These are phyloP conservation scores for Myiozetetes cayanensis DNA, from an alignment of 2,113 vertebrate species.

Conservation along the genomic window DNA sequence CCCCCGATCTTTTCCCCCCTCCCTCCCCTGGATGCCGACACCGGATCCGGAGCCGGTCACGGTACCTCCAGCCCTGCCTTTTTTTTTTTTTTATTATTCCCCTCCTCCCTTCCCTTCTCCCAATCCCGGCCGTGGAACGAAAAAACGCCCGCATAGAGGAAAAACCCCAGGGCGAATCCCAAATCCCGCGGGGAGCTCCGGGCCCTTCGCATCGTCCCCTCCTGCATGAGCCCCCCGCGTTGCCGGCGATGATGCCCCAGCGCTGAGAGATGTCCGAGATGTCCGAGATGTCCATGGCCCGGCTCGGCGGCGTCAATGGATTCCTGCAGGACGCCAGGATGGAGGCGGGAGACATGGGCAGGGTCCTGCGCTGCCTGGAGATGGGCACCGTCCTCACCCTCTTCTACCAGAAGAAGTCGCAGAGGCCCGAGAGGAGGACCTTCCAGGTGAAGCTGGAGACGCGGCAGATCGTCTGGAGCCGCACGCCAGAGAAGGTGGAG, in stretches of 20 bases:
- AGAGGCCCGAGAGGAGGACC: constrained; percentile 83
- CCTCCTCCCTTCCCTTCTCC: not conserved
- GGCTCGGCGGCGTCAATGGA: constrained; percentile 79
- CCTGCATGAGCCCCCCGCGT: constrained; percentile 21
- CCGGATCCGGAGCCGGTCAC: not conserved
- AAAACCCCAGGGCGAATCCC: not conserved
- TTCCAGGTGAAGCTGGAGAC: constrained; percentile 82
- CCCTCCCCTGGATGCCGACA: not conserved
- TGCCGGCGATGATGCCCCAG: constrained; percentile 47
- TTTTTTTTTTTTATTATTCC: not conserved
- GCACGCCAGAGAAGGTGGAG: constrained; percentile 82
- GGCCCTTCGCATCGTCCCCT: not conserved
- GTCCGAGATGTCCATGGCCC: constrained; percentile 80
- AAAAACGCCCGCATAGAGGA: not conserved
- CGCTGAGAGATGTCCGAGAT: constrained; percentile 82
- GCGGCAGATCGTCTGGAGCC: constrained; percentile 81
- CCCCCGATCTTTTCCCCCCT: not conserved
- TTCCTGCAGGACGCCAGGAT: constrained; percentile 74
- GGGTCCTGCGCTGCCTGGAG: constrained; percentile 81
- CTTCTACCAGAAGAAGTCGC: constrained; percentile 88
- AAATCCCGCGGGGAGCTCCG: not conserved
- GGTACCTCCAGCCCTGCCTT: not conserved
- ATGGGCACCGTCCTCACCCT: constrained; percentile 82
- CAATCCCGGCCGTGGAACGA: not conserved
- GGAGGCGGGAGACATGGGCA: constrained; percentile 70